phyloP scores from a whole-genome alignment of 35 echinoderm and acorn worm species.

The Apostichopus japonicus region DNA sequence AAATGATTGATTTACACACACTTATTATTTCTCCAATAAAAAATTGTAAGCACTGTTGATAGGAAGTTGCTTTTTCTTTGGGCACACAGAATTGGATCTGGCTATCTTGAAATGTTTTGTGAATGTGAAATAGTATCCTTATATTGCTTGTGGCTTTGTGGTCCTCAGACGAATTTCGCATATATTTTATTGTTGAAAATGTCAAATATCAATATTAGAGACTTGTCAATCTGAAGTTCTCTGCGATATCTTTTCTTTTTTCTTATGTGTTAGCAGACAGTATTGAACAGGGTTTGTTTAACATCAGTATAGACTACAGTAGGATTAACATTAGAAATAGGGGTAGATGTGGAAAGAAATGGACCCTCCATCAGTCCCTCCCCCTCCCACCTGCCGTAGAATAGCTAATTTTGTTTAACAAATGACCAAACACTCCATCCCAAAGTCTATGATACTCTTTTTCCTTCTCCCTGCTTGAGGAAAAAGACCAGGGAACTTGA shows the following conservation, averaged over 20 bases:
- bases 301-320: too few relatives aligned
- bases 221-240: background rate
- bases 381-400: too few relatives aligned
- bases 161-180: background rate
- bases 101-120: conserved; percentile 23
- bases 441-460: too few relatives aligned
- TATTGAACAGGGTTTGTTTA: background rate
- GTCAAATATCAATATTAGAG: background rate
- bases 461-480: too few relatives aligned
- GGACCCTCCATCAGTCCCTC: too few relatives aligned
- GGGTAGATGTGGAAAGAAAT: too few relatives aligned
- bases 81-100: background rate
- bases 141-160: background rate
- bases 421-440: too few relatives aligned
- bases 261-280: background rate
- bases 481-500: too few relatives aligned
- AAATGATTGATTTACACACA: too few relatives aligned
- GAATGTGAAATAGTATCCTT: conserved; percentile 23
- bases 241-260: background rate
- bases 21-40: too few relatives aligned
- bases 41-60: background rate
- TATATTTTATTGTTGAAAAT: background rate
- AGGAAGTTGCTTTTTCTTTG: background rate
- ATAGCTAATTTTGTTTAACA: too few relatives aligned
- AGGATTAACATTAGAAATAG: too few relatives aligned